Percentiles rank a stretch among this genome's conserved stretches.
phyloP scores from a whole-genome alignment of 37 sponge, comb jelly and placozoan genomes.

The Eunapius fragilis region DNA sequence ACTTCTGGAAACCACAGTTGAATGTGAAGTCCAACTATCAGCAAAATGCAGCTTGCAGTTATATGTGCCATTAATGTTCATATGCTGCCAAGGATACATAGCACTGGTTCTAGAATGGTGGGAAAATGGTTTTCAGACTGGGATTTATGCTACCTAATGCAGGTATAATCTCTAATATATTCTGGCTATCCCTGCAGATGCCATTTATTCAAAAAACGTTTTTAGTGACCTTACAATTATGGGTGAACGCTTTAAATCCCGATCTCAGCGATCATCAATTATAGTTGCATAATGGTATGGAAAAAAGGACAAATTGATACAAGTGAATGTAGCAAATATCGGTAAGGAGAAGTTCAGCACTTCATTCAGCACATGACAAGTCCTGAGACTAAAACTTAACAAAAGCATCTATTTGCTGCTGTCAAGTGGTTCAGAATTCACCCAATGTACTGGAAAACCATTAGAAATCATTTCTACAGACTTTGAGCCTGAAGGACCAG shows the following conservation, averaged over 20 bases:
- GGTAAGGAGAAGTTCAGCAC: not conserved
- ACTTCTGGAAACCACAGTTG: not conserved
- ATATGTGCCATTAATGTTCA: constrained; percentile 7
- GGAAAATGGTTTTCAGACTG: not conserved
- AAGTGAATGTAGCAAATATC: not conserved
- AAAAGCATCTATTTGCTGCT: not conserved
- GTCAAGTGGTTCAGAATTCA: not conserved
- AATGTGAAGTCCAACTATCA: not conserved
- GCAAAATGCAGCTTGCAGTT: not conserved
- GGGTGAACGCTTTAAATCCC: constrained; percentile 8
- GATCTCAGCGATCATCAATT: constrained; percentile 4
- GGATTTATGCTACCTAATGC: not conserved
- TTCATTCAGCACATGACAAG: not conserved
- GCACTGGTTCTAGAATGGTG: not conserved
- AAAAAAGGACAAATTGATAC: not conserved
- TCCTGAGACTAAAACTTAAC: not conserved
- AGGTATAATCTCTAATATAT: not conserved
- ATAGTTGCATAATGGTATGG: constrained; percentile 1
- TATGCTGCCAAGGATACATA: constrained; percentile 2
- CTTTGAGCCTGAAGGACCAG: not conserved
- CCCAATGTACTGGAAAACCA: not conserved
- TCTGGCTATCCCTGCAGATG: not conserved
- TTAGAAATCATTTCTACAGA: not conserved
- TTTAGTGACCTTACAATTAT: constrained; percentile 14
- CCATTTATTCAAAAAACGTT: not conserved